These are phyloP conservation scores for Anorthoa munda DNA, from an alignment of 2,888 invertebrate species.

Conservation along the genomic window DNA sequence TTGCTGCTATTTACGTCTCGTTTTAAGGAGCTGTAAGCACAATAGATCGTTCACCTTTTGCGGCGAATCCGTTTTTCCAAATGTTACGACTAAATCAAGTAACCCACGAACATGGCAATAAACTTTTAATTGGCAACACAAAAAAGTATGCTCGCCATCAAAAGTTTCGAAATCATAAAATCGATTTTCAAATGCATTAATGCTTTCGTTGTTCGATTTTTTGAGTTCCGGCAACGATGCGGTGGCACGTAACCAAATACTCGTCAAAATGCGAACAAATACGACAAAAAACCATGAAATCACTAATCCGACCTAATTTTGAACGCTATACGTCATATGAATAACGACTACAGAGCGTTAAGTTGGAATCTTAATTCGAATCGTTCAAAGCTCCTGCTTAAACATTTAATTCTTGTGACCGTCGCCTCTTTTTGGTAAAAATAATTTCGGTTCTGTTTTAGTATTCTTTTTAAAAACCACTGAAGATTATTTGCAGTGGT, in stretches of 20 bases:
- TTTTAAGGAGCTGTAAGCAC: constrained; percentile 35
- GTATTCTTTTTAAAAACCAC: neutral
- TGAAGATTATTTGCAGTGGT: neutral
- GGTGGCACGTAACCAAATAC: constrained; percentile 74
- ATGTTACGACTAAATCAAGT: constrained; percentile 27
- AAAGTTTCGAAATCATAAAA: constrained; percentile 22
- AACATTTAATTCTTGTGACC: constrained; percentile 64
- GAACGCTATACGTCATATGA: constrained; percentile 81
- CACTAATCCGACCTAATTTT: constrained; percentile 86
- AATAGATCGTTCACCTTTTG: constrained; percentile 35
- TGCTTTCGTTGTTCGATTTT: constrained; percentile 63
- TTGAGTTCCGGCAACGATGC: constrained; percentile 68
- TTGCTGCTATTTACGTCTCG: constrained; percentile 39
- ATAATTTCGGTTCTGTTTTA: neutral
- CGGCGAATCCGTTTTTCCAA: constrained; percentile 1
- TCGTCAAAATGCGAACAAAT: constrained; percentile 63
- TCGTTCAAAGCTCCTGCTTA: constrained; percentile 65
- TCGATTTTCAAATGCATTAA: constrained; percentile 23
- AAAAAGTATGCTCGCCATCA: constrained; percentile 15
- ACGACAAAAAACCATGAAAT: constrained; percentile 80
- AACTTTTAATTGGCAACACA: constrained; percentile 38
- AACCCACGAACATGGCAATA: constrained; percentile 15
- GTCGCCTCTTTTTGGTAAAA: constrained; percentile 67
- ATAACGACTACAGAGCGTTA: constrained; percentile 77
- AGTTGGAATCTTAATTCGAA: constrained; percentile 75